Evolutionary conservation across 1,140 invertebrate genomes (phyloP).

Genomic region (Cydia fagiglandana): DNA sequence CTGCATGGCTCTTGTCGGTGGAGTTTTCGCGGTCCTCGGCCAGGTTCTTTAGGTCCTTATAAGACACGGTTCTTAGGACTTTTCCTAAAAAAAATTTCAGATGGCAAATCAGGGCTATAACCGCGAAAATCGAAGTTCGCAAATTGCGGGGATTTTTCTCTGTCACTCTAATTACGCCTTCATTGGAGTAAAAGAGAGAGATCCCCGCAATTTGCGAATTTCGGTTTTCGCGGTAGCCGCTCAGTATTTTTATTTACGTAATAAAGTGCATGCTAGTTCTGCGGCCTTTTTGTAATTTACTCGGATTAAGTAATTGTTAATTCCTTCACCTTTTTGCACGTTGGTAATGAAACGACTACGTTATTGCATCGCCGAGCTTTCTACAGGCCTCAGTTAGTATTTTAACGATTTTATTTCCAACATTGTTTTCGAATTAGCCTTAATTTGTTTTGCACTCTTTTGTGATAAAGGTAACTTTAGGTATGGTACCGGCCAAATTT

Average conservation of each 20-base stretch:
- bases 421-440: constrained; percentile 13
- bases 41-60: too few species aligned
- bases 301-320: constrained; percentile 28
- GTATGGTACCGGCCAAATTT: background rate
- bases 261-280: constrained; percentile 11
- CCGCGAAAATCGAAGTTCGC: too few species aligned
- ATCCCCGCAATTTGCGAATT: too few species aligned
- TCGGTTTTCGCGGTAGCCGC: too few species aligned
- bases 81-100: too few species aligned
- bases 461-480: background rate
- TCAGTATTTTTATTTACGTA: background rate
- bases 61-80: too few species aligned
- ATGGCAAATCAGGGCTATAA: too few species aligned
- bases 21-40: too few species aligned
- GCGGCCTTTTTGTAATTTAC: background rate
- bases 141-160: too few species aligned
- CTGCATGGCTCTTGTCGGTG: too few species aligned
- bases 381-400: background rate
- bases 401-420: constrained; percentile 4
- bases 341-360: constrained; percentile 5
- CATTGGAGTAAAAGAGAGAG: too few species aligned
- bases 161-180: too few species aligned
- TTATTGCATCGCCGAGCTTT: constrained; percentile 22
- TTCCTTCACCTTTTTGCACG: constrained; percentile 17
- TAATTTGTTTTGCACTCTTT: constrained; percentile 13